A percentile compares a stretch with the other conserved stretches of the same genome.
These are phyloP conservation scores for Drymonia ruficornis DNA, from an alignment of 2,888 invertebrate species.

Conservation along the genomic window DNA sequence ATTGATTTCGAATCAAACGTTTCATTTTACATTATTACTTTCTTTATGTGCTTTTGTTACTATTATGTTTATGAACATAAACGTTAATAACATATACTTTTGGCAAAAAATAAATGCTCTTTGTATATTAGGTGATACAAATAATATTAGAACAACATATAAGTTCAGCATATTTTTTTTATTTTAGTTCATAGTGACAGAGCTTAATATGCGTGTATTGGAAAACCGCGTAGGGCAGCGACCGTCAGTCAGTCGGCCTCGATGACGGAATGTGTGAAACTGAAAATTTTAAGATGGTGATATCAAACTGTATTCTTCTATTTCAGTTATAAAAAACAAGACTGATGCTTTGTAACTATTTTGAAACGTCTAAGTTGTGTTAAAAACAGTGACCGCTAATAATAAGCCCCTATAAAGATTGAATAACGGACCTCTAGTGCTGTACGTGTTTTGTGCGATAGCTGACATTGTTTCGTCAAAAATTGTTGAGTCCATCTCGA, in stretches of 20 bases:
- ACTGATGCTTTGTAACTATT: conserved; percentile 53
- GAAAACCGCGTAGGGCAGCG: conserved; percentile 70
- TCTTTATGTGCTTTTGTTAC: no score
- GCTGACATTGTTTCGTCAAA: conserved; percentile 82
- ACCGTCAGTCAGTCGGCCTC: conserved; percentile 79
- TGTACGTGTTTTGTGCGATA: conserved; percentile 73
- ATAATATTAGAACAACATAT: no score
- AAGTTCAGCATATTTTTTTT: no score
- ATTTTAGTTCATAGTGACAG: not conserved
- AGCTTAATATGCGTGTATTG: conserved; percentile 48
- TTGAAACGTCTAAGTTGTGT: conserved; percentile 53
- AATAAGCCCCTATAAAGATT: conserved; percentile 35
- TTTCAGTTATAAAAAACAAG: conserved; percentile 51
- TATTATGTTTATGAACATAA: no score
- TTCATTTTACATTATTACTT: no score
- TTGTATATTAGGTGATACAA: no score
- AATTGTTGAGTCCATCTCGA: conserved; percentile 73
- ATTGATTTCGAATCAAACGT: no score
- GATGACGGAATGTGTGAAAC: conserved; percentile 84
- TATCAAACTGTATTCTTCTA: conserved; percentile 71
- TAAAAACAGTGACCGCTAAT: conserved; percentile 43
- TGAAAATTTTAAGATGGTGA: conserved; percentile 82
- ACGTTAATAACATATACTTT: no score
- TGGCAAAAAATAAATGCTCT: no score
- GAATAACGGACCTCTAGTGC: conserved; percentile 56